phyloP scores from a whole-genome alignment of 2,113 vertebrate genomes.

The Anarhynchus alexandrinus region DNA sequence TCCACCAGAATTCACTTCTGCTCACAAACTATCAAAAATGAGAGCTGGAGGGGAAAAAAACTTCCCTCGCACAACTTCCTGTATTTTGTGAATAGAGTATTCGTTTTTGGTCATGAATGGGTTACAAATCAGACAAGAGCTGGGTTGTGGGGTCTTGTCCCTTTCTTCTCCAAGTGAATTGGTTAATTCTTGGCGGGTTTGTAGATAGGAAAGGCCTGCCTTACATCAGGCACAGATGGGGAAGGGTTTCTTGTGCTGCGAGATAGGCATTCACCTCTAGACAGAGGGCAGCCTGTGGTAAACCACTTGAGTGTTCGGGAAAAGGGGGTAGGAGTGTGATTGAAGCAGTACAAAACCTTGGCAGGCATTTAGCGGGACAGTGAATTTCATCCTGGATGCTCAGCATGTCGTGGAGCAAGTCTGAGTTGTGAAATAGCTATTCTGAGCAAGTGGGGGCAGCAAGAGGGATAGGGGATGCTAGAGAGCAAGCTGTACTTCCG shows the following conservation, averaged over 20 bases:
- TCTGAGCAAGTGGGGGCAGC: not conserved
- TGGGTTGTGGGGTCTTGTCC: not conserved
- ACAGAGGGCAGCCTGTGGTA: conserved; percentile 21
- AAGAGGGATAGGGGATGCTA: not conserved
- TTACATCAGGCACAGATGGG: conserved; percentile 33
- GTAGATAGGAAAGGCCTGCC: not conserved
- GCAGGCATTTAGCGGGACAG: not conserved
- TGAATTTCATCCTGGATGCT: not conserved
- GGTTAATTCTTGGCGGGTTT: conserved; percentile 22
- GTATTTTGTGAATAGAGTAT: not conserved
- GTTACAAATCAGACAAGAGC: conserved; percentile 42
- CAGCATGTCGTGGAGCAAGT: not conserved
- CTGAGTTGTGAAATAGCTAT: not conserved
- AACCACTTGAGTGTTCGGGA: not conserved
- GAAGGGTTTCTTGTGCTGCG: not conserved
- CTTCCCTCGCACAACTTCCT: not conserved
- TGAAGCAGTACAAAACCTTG: not conserved
- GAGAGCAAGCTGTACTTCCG: not conserved
- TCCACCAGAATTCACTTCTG: not conserved
- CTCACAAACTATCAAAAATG: not conserved
- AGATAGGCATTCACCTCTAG: conserved; percentile 2
- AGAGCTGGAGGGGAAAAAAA: not conserved
- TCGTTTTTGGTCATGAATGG: conserved; percentile 35
- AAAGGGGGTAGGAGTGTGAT: not conserved
- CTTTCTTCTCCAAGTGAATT: conserved; percentile 42